Base-by-base conservation (phyloP, 2,113 vertebrate species). In the Pseudonaja textilis region DNA sequence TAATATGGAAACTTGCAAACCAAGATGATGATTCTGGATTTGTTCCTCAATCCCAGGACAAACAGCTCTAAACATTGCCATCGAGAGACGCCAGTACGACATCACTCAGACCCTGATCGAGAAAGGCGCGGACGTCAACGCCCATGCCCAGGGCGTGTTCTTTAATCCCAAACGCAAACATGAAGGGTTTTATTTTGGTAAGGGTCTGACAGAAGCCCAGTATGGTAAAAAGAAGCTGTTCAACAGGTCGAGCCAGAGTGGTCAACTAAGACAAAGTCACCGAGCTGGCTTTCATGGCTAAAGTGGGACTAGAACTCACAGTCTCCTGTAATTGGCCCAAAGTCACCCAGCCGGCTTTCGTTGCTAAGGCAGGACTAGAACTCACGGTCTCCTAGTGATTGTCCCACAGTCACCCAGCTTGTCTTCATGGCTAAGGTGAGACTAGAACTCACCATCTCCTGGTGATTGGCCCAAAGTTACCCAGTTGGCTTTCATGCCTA, bases 141-240 rank as follows among this genome's bases (percentile, higher is more conserved):
- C 97, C 23, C 97, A 91, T 0, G 98, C 98, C 52, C 97, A 97
- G 95, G 98, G 98, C 0, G 89, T 97, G 93, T 98, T 98, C 96
- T 98, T 98, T 96, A 98, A 98, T 92, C 98, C 98, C 91, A 98
- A 98, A 89, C 95, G 96, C 92, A 97, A 98, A 92, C 97, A 98
- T 16, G 98, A 98, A 95, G 98, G 98, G 57, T 98, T 98, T 96
- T 98, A 98, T 95, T 98, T 98, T 25, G 98, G 98, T 98, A 96
- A 95, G 98, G 97, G 22, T 34, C 69, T 23, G 29, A 3, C 29
- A 2, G 54, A 26, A 56, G 20, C 16, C n/a, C 5, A 23, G 0
- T 1, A 3, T 34, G 52, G 29, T 22, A 86, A 86, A 11, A 29
- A 81, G 69, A 16, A 16, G 16, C 69, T 18, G 74, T 9, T 22